Percentiles rank a stretch among this genome's conserved stretches.
Evolutionary conservation across 2,888 invertebrate species (phyloP).

Genomic region (Idaea straminata): DNA sequence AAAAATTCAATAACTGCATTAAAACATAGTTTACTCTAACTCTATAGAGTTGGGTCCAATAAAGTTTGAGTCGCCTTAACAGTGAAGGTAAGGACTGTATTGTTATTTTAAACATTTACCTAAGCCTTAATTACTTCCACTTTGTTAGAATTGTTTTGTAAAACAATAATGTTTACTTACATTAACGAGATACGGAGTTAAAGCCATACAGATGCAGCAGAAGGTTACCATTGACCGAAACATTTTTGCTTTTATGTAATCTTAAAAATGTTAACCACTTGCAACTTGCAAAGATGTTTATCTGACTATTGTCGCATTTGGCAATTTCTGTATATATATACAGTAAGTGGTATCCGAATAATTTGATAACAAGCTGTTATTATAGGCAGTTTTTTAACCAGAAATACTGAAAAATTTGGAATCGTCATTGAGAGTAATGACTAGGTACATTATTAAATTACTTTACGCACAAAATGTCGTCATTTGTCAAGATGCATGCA

Average conservation of each 20-base stretch:
- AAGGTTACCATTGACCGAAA: slow-evolving; percentile 33
- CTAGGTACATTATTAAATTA: slow-evolving; percentile 9
- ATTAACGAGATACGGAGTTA: slow-evolving; percentile 36
- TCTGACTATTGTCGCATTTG: background rate
- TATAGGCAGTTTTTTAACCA: background rate
- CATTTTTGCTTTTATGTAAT: slow-evolving; percentile 38
- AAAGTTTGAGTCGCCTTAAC: background rate
- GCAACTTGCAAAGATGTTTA: background rate
- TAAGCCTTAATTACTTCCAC: background rate
- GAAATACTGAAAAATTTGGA: background rate
- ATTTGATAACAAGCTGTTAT: background rate
- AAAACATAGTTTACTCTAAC: no score
- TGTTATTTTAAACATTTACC: background rate
- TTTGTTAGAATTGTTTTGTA: background rate
- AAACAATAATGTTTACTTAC: slow-evolving; percentile 36
- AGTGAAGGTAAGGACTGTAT: background rate
- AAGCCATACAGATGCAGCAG: slow-evolving; percentile 36
- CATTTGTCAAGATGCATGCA: slow-evolving; percentile 14
- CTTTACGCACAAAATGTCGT: slow-evolving; percentile 10
- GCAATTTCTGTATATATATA: background rate
- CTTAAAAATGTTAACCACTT: background rate
- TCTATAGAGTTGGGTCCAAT: no score
- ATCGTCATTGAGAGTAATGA: background rate
- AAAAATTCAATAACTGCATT: no score
- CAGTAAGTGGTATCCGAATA: background rate